These are phyloP conservation scores for Trochalopteron elliotii DNA, from an alignment of 2,113 vertebrate species.

Conservation along the genomic window DNA sequence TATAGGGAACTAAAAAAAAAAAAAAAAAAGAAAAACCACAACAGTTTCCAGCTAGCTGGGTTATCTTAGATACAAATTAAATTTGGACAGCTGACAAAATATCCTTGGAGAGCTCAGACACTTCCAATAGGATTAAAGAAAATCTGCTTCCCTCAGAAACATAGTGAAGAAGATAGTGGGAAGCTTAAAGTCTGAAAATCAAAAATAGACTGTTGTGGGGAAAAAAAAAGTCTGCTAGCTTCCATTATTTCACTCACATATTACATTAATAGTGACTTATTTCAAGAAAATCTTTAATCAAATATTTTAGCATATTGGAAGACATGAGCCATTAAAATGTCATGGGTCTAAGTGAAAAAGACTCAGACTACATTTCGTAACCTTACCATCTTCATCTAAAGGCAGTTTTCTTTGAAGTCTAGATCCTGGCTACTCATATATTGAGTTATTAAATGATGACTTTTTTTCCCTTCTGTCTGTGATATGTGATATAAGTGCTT, in stretches of 20 bases:
- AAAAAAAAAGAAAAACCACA: too few species aligned
- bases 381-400: neutral
- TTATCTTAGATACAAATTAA: neutral
- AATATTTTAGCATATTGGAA: neutral
- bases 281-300: neutral
- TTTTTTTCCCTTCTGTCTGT: neutral
- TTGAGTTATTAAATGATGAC: neutral
- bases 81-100: slow-evolving; percentile 9
- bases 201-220: neutral
- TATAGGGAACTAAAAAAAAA: neutral
- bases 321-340: neutral
- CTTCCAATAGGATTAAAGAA: slow-evolving; percentile 9
- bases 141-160: neutral
- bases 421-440: neutral
- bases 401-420: neutral
- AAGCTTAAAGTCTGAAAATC: neutral
- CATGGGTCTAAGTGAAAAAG: neutral
- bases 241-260: neutral
- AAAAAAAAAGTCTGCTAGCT: neutral
- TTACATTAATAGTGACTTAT: neutral
- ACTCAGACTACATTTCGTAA: neutral
- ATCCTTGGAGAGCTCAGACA: neutral
- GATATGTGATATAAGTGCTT: neutral
- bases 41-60: neutral
- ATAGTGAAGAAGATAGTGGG: neutral